Base-by-base conservation (phyloP, 2,888 invertebrate species). In the Cremastobaeus sp. region DNA sequence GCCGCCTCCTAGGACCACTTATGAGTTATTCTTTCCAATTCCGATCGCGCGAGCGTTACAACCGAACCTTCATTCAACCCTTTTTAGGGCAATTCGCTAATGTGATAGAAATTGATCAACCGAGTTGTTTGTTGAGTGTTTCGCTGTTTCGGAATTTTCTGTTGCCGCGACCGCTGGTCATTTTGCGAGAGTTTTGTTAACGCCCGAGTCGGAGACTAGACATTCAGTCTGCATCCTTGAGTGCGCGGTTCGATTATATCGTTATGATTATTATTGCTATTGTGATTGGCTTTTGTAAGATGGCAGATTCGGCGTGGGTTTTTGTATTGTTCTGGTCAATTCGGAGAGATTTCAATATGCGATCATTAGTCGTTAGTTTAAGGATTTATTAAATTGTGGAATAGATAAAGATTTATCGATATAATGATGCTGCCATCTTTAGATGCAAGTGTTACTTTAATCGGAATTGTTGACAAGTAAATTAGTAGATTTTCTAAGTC, bases 371-470 rank as follows among this genome's bases (percentile, higher is more conserved):
- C 60, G 72, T 73, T 73, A 73, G 72, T 48, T 34, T 73, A 73
- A 73, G 72, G 72, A 66, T 66, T 73, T 66, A 66, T 73, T 66
- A 73, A 73, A 66, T 73, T 73, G 72, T 73, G 72, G 72, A 73
- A 73, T 73, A 70, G 70, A 70, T 70, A 73, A 66, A 73, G 72
- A 66, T 72, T 72, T 72, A 72, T 72, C 37, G 54, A 66, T 59
- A 54, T 60, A 54, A 72, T 66, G 65, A 64, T 72, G 52, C 72
- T 64, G 71, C 70, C 71, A 71, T 71, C 71, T 71, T 71, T 65
- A 65, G 71, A 71, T 71, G 71, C 71, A 71, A 62, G 68, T 64
- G 74, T 68, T 69, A 74, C 39, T 59, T 74, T 64, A 52, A 57
- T 64, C 65, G 74, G 59, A 74, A 70, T 74, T 74, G 69, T 70